Evolutionary conservation across 2,797 vertebrate genomes (phyloP).

Genomic region (Jordanella pulchra): DNA sequence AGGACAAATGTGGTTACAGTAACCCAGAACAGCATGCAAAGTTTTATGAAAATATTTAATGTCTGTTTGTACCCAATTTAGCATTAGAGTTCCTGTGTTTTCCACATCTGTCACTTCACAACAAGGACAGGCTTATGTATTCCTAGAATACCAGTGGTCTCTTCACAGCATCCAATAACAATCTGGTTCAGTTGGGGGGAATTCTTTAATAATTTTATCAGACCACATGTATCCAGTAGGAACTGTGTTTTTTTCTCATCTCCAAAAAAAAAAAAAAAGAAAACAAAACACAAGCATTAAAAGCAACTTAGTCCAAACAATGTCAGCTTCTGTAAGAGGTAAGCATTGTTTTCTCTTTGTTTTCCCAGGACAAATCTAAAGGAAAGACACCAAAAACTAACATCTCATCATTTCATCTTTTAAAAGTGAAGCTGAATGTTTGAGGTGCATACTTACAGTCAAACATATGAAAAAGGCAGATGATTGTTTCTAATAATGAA

Average conservation of each 20-base stretch:
- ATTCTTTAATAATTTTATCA: constrained; percentile 12
- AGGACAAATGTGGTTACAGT: constrained; percentile 41
- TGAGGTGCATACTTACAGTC: constrained; percentile 26
- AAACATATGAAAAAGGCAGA: constrained; percentile 11
- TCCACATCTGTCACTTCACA: constrained; percentile 41
- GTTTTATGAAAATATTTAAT: constrained; percentile 3
- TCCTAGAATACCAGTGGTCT: constrained; percentile 46
- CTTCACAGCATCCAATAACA: constrained; percentile 8
- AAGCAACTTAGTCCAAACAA: constrained; percentile 16
- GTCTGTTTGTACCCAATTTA: constrained; percentile 12
- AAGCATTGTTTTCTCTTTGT: constrained; percentile 66
- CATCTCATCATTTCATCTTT: background rate
- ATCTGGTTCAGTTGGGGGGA: background rate
- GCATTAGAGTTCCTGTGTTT: constrained; percentile 4
- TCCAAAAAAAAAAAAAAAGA: constrained; percentile 3
- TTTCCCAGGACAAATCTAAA: constrained; percentile 27
- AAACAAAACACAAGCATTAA: background rate
- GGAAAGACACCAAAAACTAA: background rate
- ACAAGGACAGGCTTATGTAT: constrained; percentile 30
- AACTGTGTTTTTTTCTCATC: constrained; percentile 36
- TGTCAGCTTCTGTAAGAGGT: constrained; percentile 2
- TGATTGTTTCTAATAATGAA: too few relatives aligned
- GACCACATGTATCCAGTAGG: constrained; percentile 40
- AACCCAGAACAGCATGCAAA: constrained; percentile 11
- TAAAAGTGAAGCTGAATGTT: constrained; percentile 6